Percentiles rank a stretch among this genome's conserved stretches.
Conservation (phyloP, 2,113 vertebrate species). For the Ptychochromis oligacanthus region DNA sequence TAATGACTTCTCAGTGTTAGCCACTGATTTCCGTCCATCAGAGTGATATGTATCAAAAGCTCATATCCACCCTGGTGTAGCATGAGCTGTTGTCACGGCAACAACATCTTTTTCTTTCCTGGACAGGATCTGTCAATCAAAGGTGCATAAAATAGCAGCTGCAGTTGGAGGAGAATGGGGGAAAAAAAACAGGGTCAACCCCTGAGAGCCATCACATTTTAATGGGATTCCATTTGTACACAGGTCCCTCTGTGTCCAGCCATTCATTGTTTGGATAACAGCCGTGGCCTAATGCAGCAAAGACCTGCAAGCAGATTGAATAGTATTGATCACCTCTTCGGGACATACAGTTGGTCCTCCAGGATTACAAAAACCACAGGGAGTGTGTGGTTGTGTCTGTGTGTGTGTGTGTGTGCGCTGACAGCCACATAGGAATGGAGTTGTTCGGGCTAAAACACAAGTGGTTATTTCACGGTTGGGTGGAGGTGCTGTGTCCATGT, state of each 20-base stretch:
- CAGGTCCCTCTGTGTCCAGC: conserved; percentile 31
- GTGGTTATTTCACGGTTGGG: conserved; percentile 74
- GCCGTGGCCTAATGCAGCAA: conserved; percentile 23
- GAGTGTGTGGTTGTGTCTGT: conserved; percentile 1
- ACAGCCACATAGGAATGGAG: conserved; percentile 65
- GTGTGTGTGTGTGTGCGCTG: neutral
- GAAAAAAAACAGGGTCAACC: neutral
- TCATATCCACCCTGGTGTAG: conserved; percentile 38
- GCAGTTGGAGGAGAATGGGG: neutral
- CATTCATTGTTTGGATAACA: conserved; percentile 55
- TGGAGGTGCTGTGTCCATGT: conserved; percentile 61
- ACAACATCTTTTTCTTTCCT: conserved; percentile 47
- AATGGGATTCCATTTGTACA: conserved; percentile 67
- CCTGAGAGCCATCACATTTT: conserved; percentile 35
- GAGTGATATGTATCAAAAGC: conserved; percentile 46
- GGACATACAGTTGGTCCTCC: conserved; percentile 53
- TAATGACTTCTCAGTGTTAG: conserved; percentile 45
- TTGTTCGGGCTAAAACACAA: conserved; percentile 69
- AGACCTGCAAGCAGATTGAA: conserved; percentile 69
- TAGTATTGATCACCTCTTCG: conserved; percentile 72
- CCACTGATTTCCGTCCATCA: conserved; percentile 27
- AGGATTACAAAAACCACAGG: conserved; percentile 32
- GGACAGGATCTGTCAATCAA: conserved; percentile 46
- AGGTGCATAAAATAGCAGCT: conserved; percentile 15
- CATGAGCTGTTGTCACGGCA: conserved; percentile 63